phyloP scores from a whole-genome alignment of 2,888 invertebrate genomes.

The Meganola albula region DNA sequence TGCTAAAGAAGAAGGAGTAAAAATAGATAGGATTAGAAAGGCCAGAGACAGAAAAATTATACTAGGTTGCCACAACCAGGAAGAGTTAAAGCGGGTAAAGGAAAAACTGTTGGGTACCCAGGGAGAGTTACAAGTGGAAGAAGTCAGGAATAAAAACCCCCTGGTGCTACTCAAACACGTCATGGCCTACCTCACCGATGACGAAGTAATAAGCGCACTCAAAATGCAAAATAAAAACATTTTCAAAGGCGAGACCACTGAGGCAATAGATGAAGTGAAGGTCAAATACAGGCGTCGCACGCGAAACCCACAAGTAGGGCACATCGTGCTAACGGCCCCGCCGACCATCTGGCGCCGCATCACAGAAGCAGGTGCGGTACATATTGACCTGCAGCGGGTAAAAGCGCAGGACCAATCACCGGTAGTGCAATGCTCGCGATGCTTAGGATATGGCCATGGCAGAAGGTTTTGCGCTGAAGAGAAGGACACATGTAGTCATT shows the following conservation, averaged over 20 bases:
- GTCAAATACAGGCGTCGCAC: too few species aligned
- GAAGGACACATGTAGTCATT: slow-evolving; percentile 11
- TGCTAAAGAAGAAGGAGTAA: not conserved
- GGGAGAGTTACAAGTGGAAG: too few species aligned
- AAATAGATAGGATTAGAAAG: not conserved
- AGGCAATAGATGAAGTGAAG: too few species aligned
- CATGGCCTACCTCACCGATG: too few species aligned
- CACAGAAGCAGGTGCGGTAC: too few species aligned
- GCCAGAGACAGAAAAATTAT: not conserved
- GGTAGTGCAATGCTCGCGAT: slow-evolving; percentile 15
- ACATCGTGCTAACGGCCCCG: too few species aligned
- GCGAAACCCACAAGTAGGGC: too few species aligned
- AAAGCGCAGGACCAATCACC: slow-evolving; percentile 14
- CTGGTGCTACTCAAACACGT: too few species aligned
- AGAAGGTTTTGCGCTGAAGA: slow-evolving; percentile 7
- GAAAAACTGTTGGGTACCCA: not conserved
- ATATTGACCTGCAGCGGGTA: slow-evolving; percentile 7
- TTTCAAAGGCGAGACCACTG: too few species aligned
- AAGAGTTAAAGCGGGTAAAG: not conserved
- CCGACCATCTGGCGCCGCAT: too few species aligned
- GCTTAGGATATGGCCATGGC: slow-evolving; percentile 14
- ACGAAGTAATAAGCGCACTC: slow-evolving; percentile 6
- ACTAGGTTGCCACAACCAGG: not conserved
- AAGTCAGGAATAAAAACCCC: too few species aligned
- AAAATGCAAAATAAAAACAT: slow-evolving; percentile 2